These are phyloP conservation scores for Lethrus apterus DNA, from an alignment of 1,140 invertebrate genomes.

Conservation along the genomic window DNA sequence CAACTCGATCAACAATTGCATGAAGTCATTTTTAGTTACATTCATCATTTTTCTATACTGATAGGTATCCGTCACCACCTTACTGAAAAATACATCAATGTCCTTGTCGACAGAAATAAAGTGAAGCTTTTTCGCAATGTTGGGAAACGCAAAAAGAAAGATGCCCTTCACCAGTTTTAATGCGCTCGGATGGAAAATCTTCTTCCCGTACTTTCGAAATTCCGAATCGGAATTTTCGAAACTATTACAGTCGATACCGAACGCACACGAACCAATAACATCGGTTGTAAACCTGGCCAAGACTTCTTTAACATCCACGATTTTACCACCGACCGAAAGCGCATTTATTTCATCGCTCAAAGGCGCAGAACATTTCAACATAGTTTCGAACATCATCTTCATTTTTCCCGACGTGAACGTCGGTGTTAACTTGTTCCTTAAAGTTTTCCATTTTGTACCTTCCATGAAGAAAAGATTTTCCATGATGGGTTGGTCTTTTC, in stretches of 20 bases:
- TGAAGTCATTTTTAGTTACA: conserved; percentile 42
- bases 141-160: not conserved
- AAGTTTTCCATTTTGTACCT: conserved; percentile 43
- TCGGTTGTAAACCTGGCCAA: conserved; percentile 42
- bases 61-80: conserved; percentile 39
- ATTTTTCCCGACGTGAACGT: conserved; percentile 45
- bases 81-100: conserved; percentile 41
- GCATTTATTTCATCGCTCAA: conserved; percentile 4
- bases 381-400: conserved; percentile 37
- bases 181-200: conserved; percentile 5
- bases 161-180: conserved; percentile 7
- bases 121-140: not conserved
- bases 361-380: conserved; percentile 13
- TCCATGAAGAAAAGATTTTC: conserved; percentile 42
- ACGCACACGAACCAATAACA: conserved; percentile 41
- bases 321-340: not conserved
- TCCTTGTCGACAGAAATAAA: conserved; percentile 13
- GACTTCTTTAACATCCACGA: conserved; percentile 37
- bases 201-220: conserved; percentile 28
- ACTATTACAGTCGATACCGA: conserved; percentile 40
- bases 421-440: conserved; percentile 41
- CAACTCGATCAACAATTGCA: conserved; percentile 41
- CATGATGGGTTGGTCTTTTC: conserved; percentile 41
- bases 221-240: conserved; percentile 38
- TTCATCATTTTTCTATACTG: conserved; percentile 40